These are phyloP conservation scores for Sinonovacula constricta DNA, from an alignment of 1,140 invertebrate species.

Conservation along the genomic window DNA sequence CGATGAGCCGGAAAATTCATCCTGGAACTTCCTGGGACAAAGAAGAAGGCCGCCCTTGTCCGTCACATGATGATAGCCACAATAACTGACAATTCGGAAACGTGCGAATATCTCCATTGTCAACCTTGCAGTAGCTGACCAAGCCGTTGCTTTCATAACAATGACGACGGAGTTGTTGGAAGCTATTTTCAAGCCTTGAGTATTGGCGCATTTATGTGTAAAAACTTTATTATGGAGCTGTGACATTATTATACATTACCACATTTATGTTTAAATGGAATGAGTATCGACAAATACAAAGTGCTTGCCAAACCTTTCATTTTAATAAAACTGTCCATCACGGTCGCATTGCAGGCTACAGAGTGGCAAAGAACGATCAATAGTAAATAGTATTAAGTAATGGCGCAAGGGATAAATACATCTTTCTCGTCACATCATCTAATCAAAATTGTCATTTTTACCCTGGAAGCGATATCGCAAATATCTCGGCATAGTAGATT, in stretches of 20 bases:
- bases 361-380: conserved; percentile 79
- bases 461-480: conserved; percentile 76
- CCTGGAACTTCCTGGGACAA: conserved; percentile 73
- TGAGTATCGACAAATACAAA: conserved; percentile 79
- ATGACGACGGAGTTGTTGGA: conserved; percentile 79
- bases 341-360: conserved; percentile 79
- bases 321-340: conserved; percentile 58
- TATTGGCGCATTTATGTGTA: conserved; percentile 78
- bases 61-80: conserved; percentile 75
- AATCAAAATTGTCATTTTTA: conserved; percentile 78
- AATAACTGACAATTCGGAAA: conserved; percentile 71
- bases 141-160: conserved; percentile 78
- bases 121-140: conserved; percentile 79
- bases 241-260: conserved; percentile 78
- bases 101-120: conserved; percentile 77
- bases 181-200: conserved; percentile 79
- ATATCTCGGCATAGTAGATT: conserved; percentile 79
- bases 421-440: conserved; percentile 79
- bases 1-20: background rate
- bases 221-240: conserved; percentile 79
- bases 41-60: conserved; percentile 75
- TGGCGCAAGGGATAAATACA: no score
- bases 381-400: no score
- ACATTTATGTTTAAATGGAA: conserved; percentile 79
- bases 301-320: conserved; percentile 74